Evolutionary conservation across 2,113 vertebrate genomes (phyloP).

Genomic region (Stercorarius parasiticus): DNA sequence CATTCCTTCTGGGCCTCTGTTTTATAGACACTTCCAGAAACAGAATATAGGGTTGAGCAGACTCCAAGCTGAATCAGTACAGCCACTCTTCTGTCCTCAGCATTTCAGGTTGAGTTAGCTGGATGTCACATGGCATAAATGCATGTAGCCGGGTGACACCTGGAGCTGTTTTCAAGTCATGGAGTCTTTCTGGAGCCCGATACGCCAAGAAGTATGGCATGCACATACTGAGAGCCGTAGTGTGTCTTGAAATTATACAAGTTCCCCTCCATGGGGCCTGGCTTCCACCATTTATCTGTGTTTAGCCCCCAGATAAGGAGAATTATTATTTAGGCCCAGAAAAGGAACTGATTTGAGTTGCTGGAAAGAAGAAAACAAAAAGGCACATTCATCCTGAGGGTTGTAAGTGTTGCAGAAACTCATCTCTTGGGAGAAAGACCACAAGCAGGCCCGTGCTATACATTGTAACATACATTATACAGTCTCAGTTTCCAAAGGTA

Average conservation of each 20-base stretch:
- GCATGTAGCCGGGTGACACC: background rate
- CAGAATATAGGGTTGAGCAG: background rate
- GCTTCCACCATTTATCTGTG: background rate
- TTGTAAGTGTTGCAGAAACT: background rate
- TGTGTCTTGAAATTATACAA: background rate
- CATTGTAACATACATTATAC: fast-evolving
- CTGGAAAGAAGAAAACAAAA: background rate
- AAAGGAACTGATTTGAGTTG: background rate
- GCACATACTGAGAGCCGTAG: background rate
- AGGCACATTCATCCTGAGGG: background rate
- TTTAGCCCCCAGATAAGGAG: background rate
- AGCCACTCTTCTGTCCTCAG: background rate
- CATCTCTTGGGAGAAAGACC: background rate
- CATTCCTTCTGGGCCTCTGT: background rate
- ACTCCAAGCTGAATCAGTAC: background rate
- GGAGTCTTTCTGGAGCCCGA: background rate
- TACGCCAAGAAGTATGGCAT: background rate
- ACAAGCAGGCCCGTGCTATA: fast-evolving
- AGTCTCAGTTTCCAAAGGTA: background rate
- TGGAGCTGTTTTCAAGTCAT: background rate
- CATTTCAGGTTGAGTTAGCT: background rate
- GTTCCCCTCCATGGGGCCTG: background rate
- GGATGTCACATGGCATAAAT: background rate
- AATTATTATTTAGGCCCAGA: background rate
- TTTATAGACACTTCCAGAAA: background rate